Base-by-base conservation (phyloP, 2,113 vertebrate species). In the Dermatemys mawii region DNA sequence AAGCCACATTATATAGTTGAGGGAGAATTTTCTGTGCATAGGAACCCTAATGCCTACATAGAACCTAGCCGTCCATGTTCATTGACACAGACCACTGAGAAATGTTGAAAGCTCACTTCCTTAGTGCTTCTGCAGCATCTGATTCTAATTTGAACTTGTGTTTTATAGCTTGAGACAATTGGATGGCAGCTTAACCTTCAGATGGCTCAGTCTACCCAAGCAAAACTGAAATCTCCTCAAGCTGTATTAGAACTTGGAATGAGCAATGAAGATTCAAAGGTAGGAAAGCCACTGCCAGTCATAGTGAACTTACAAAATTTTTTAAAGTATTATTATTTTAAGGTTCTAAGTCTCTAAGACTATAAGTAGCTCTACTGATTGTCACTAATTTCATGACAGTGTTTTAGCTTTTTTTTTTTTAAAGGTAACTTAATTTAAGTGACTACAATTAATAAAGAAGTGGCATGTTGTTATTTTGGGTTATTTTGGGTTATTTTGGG, bases 101-200 rank as follows among this genome's bases (percentile, higher is more conserved):
- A 84, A 50, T 92, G 78, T 89, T 90, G 83, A 8, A 94, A 93
- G 46, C 93, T 95, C 93, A 79, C n/a, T 24, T 12, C 84, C 87
- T 53, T 67, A 88, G 51, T 93, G 44, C 70, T 94, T 94, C 81
- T 94, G 13, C 89, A 29, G 35, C 7, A 35, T 90, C 88, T 97
- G 87, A 97, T 87, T 96, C 50, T 93, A 83, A 13, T 83, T 44
- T 93, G 29, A 53, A 84, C 89, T 97, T 96, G 83, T 98, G 84
- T 97, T 96, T 98, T 98, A 26, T 96, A 99, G 99, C 98, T 99
- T 67, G 99, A 99, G 93, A 98, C 98, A 6, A 97, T 99, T 27
- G 98, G 98, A 92, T 99, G 99, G 99, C 99, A 99, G 97, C 98
- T 99, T 94, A 99, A 99, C 97, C 99, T 99, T 97, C 99, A 99